phyloP scores from a whole-genome alignment of 1,140 invertebrate genomes.

The Bombus sibiricus region DNA sequence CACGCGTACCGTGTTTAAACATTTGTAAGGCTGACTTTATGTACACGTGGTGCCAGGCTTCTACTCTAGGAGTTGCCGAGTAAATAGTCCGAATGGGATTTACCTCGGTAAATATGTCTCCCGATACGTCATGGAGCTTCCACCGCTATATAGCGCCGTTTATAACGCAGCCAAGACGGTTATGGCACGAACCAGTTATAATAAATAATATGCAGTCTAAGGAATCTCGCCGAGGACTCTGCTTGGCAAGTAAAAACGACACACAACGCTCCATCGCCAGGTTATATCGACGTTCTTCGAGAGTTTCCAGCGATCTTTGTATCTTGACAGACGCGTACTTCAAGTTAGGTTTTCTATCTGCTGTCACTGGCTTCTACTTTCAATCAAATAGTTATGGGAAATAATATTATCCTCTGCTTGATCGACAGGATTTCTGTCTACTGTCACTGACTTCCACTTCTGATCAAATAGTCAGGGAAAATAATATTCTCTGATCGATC shows the following conservation, averaged over 20 bases:
- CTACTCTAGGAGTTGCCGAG: slow-evolving; percentile 53
- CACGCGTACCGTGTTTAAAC: slow-evolving; percentile 48
- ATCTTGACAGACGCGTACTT: neutral
- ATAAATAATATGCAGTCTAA: slow-evolving; percentile 69
- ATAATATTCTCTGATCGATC: too few species aligned
- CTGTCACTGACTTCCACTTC: neutral
- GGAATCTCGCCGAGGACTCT: slow-evolving; percentile 48
- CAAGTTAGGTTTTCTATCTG: too few species aligned
- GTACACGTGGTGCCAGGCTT: slow-evolving; percentile 28
- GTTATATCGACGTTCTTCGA: slow-evolving; percentile 5
- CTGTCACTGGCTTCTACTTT: neutral
- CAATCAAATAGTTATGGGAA: neutral
- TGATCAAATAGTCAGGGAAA: too few species aligned
- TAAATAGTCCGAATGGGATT: slow-evolving; percentile 70
- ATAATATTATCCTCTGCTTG: neutral
- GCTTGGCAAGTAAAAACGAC: slow-evolving; percentile 50
- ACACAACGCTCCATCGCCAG: neutral
- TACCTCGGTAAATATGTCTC: slow-evolving; percentile 73
- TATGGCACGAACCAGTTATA: slow-evolving; percentile 60
- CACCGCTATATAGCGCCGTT: slow-evolving; percentile 61
- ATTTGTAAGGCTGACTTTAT: slow-evolving; percentile 64
- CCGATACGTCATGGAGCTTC: slow-evolving; percentile 70
- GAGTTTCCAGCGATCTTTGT: slow-evolving; percentile 7
- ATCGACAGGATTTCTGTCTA: neutral
- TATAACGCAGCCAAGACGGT: slow-evolving; percentile 65